Conservation (phyloP, 2,797 vertebrate species). For the Chaenodraco wilsoni region DNA sequence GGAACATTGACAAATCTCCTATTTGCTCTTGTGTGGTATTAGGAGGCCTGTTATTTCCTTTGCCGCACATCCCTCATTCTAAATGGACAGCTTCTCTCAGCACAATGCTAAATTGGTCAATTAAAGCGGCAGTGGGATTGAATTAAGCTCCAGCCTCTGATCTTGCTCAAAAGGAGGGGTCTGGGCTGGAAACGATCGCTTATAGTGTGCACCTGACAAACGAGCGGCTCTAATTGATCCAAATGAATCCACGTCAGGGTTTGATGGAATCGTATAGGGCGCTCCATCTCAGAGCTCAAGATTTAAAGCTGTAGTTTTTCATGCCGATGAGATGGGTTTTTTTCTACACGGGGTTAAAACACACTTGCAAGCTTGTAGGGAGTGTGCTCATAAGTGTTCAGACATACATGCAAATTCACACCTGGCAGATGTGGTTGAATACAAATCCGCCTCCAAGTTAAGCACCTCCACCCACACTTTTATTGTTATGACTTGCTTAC, state of each 20-base stretch:
- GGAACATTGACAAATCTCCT: conserved; percentile 76
- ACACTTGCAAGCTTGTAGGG: conserved; percentile 50
- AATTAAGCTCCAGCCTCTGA: conserved; percentile 81
- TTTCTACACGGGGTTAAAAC: conserved; percentile 68
- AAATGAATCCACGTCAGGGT: conserved; percentile 78
- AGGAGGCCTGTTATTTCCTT: conserved; percentile 81
- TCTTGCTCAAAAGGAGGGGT: conserved; percentile 71
- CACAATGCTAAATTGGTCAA: conserved; percentile 85
- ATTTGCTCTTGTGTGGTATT: conserved; percentile 78
- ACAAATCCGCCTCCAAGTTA: conserved; percentile 48
- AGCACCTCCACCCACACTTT: conserved; percentile 19
- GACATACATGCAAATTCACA: conserved; percentile 46
- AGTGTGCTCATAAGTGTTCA: conserved; percentile 21
- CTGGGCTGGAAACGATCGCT: conserved; percentile 78
- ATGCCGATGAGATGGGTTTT: conserved; percentile 36
- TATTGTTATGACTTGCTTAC: conserved; percentile 43
- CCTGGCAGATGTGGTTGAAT: conserved; percentile 48
- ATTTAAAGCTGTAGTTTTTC: conserved; percentile 68
- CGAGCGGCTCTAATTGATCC: conserved; percentile 81
- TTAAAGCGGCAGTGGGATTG: conserved; percentile 83
- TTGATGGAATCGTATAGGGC: conserved; percentile 72
- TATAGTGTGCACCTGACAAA: conserved; percentile 79
- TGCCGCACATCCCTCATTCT: conserved; percentile 79
- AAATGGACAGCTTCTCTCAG: conserved; percentile 84
- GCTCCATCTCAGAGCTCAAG: conserved; percentile 63